A percentile compares a stretch with the other conserved stretches of the same genome.
Conservation (phyloP, 2,113 vertebrate genomes). For the Cisticola juncidis region DNA sequence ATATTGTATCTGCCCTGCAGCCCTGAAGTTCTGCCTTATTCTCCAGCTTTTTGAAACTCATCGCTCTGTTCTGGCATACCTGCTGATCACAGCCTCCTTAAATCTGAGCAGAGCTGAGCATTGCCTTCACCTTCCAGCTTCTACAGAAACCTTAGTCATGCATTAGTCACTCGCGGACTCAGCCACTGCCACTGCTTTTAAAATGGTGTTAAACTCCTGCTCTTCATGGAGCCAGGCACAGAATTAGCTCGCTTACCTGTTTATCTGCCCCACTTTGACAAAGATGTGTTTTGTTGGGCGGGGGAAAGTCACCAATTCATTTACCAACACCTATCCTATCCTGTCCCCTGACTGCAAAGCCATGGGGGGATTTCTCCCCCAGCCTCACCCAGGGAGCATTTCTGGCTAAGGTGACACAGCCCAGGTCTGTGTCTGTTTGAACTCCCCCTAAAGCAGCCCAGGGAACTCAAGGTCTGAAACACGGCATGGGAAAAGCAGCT, state of each 20-base stretch:
- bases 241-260: background rate
- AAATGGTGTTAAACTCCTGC: background rate
- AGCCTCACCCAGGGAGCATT: background rate
- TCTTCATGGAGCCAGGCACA: background rate
- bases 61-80: background rate
- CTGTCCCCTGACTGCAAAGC: background rate
- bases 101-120: background rate
- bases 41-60: background rate
- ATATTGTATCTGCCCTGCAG: background rate
- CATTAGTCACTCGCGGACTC: background rate
- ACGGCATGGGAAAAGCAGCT: background rate
- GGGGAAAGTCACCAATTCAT: background rate
- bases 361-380: background rate
- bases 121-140: background rate
- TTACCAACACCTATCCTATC: rapidly evolving
- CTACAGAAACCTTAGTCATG: background rate
- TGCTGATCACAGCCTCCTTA: background rate
- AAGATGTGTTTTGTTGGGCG: background rate
- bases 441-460: background rate
- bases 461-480: background rate
- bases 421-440: background rate
- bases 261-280: background rate
- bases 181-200: background rate
- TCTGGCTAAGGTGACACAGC: background rate
- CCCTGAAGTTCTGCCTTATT: background rate